These are phyloP conservation scores for Lateolabrax maculatus DNA, from an alignment of 2,797 vertebrate species.

Conservation along the genomic window DNA sequence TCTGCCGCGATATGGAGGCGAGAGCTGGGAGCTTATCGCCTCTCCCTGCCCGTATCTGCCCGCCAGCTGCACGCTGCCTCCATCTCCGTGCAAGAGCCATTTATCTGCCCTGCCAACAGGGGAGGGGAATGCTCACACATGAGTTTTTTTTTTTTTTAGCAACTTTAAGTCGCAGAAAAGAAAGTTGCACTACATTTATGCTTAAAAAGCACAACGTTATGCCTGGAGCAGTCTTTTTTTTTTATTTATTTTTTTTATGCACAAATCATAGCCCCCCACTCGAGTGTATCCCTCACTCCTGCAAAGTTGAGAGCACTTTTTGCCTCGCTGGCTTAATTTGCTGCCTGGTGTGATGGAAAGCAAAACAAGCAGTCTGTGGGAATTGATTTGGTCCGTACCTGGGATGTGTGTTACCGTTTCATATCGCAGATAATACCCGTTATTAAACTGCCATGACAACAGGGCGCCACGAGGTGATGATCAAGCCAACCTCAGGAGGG, in stretches of 20 bases:
- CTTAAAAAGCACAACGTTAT: slow-evolving; percentile 48
- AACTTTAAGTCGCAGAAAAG: slow-evolving; percentile 41
- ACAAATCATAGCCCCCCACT: background rate
- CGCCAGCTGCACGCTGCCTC: slow-evolving; percentile 36
- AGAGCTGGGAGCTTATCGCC: slow-evolving; percentile 64
- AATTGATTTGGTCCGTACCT: slow-evolving; percentile 16
- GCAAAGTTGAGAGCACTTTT: slow-evolving; percentile 45
- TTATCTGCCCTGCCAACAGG: slow-evolving; percentile 9
- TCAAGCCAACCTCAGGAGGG: slow-evolving; percentile 34
- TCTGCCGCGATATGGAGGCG: slow-evolving; percentile 81
- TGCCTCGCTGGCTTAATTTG: slow-evolving; percentile 5
- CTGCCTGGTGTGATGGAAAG: slow-evolving; percentile 6
- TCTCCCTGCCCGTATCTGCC: slow-evolving; percentile 48
- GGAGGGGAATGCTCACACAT: background rate
- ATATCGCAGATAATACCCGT: slow-evolving; percentile 29
- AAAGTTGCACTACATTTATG: slow-evolving; percentile 65
- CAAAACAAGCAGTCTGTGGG: background rate
- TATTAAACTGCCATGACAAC: slow-evolving; percentile 68
- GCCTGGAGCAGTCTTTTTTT: background rate
- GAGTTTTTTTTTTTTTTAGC: too few relatives aligned
- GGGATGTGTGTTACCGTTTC: slow-evolving; percentile 40
- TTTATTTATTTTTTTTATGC: background rate
- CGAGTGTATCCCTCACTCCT: background rate
- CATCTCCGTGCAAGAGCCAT: slow-evolving; percentile 28
- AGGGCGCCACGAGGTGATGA: slow-evolving; percentile 63